Evolutionary conservation across 2,888 invertebrate genomes (phyloP).

Genomic region (Drosophila nr. medialis): DNA sequence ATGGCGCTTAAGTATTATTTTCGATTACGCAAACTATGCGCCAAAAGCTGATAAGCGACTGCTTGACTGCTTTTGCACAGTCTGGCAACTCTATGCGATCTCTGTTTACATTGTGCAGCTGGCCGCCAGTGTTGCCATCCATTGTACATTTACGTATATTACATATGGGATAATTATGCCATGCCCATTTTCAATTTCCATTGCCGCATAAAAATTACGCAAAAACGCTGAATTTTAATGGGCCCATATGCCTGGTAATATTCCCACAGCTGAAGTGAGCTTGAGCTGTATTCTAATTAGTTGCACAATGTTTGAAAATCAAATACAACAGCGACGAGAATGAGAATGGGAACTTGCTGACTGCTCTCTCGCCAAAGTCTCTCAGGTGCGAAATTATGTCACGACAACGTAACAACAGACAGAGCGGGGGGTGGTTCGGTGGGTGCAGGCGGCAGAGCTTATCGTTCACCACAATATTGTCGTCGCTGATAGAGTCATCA

Average conservation of each 20-base stretch:
- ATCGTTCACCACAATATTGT: constrained; percentile 45
- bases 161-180: neutral
- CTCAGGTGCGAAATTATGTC: constrained; percentile 66
- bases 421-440: neutral
- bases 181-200: neutral
- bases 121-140: too few species aligned
- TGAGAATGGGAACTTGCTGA: constrained; percentile 2
- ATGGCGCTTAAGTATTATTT: neutral
- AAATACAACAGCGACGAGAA: constrained; percentile 6
- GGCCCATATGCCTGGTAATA: neutral
- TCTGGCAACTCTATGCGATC: neutral
- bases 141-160: neutral
- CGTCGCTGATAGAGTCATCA: constrained; percentile 51
- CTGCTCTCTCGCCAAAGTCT: constrained; percentile 8
- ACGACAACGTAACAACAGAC: constrained; percentile 16
- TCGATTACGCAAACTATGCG: neutral
- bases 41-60: too few species aligned
- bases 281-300: constrained; percentile 18
- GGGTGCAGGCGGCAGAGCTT: constrained; percentile 19
- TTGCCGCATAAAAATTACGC: neutral
- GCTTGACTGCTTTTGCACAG: neutral
- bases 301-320: constrained; percentile 16
- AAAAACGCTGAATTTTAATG: neutral
- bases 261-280: neutral
- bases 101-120: neutral